Base-by-base conservation (phyloP, 2,888 invertebrate genomes). In the Euplexia lucipara region DNA sequence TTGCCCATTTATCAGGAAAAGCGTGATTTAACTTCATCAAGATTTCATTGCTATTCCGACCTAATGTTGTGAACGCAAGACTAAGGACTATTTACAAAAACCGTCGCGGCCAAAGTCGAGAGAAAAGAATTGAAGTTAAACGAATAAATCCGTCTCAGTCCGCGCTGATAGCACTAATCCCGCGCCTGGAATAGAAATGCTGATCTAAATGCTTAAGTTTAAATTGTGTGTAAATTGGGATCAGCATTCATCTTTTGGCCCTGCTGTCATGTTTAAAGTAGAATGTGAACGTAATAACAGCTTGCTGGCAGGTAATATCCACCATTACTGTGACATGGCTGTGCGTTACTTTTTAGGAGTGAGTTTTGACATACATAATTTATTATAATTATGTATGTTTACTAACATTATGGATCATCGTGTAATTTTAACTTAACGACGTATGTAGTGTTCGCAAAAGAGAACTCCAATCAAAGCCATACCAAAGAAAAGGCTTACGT, bases 401-500 rank as follows among this genome's bases (percentile, higher is more conserved):
- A n/a, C n/a, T n/a, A n/a, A n/a, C n/a, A n/a, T n/a, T n/a, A n/a
- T n/a, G n/a, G n/a, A n/a, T n/a, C n/a, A n/a, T n/a, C n/a, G n/a
- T n/a, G n/a, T n/a, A n/a, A n/a, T n/a, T n/a, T n/a, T n/a, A n/a
- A n/a, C n/a, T n/a, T n/a, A n/a, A n/a, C n/a, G n/a, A n/a, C n/a
- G n/a, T n/a, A n/a, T n/a, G n/a, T n/a, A n/a, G n/a, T n/a, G n/a
- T n/a, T n/a, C n/a, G n/a, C n/a, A n/a, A n/a, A n/a, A n/a, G n/a
- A n/a, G n/a, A n/a, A n/a, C n/a, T n/a, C n/a, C n/a, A n/a, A n/a
- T n/a, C n/a, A n/a, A n/a, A n/a, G n/a, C n/a, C n/a, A n/a, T 20
- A 47, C 10, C 26, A 3, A 34, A 22, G 1, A 1, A 26, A 3
- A 14, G 1, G 35, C 9, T 45, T 37, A 80, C 93, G 51, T 88